Evolutionary conservation across 2,888 invertebrate genomes (phyloP).

Genomic region (Diachrysia chrysitis): DNA sequence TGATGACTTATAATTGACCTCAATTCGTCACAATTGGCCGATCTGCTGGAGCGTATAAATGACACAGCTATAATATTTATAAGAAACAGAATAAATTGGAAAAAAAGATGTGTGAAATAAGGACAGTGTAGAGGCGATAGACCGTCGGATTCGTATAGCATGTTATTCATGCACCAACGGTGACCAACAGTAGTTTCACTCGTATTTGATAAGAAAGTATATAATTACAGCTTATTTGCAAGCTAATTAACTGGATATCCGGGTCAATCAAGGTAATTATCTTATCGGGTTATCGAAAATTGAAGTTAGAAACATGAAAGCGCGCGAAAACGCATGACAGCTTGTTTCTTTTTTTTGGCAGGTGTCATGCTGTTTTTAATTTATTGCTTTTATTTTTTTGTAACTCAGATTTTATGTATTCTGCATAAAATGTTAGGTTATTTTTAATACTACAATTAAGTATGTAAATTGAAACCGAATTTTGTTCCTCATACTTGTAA

Average conservation of each 20-base stretch:
- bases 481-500: background rate
- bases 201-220: slow-evolving; percentile 71
- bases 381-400: background rate
- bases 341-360: slow-evolving; percentile 4
- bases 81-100: slow-evolving; percentile 25
- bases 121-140: slow-evolving; percentile 25
- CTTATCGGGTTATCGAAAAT: slow-evolving; percentile 5
- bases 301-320: background rate
- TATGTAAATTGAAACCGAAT: background rate
- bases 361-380: background rate
- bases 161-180: slow-evolving; percentile 68
- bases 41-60: slow-evolving; percentile 33
- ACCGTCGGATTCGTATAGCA: slow-evolving; percentile 25
- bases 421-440: background rate
- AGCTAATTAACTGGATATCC: slow-evolving; percentile 29
- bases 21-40: slow-evolving; percentile 55
- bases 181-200: slow-evolving; percentile 65
- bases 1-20: slow-evolving; percentile 56
- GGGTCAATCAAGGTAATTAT: slow-evolving; percentile 15
- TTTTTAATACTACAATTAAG: background rate
- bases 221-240: slow-evolving; percentile 63
- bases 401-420: background rate
- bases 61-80: slow-evolving; percentile 30
- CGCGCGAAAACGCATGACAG: background rate
- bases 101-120: slow-evolving; percentile 13